phyloP scores from a whole-genome alignment of 1,140 invertebrate species.

The Pseudoatta argentina region DNA sequence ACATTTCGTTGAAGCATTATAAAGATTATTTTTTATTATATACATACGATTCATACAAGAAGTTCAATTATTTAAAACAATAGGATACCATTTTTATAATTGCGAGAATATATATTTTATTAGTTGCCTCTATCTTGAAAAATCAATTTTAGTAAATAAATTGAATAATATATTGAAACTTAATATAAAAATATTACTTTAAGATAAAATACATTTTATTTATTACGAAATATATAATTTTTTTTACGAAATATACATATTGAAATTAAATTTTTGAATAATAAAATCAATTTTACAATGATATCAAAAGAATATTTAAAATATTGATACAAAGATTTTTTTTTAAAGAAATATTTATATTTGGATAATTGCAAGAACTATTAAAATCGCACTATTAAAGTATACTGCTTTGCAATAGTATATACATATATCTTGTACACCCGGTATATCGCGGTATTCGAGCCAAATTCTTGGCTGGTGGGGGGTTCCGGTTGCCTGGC shows the following conservation, averaged over 20 bases:
- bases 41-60: background rate
- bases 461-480: slow-evolving; percentile 37
- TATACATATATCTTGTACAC: background rate
- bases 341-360: background rate
- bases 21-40: background rate
- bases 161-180: background rate
- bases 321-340: background rate
- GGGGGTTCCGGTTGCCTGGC: slow-evolving; percentile 46
- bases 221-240: background rate
- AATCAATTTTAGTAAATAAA: background rate
- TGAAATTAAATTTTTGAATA: background rate
- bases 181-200: background rate
- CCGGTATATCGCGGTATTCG: slow-evolving; percentile 45
- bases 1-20: background rate
- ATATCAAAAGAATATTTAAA: background rate
- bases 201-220: background rate
- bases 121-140: background rate
- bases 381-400: no score
- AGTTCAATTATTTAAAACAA: background rate
- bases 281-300: background rate
- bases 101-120: background rate
- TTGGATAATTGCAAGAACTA: slow-evolving; percentile 45
- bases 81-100: background rate
- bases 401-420: background rate
- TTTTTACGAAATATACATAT: background rate